Percentiles rank a stretch among this genome's conserved stretches.
phyloP scores from a whole-genome alignment of 2,797 vertebrate species.

The Coregonus ussuriensis region DNA sequence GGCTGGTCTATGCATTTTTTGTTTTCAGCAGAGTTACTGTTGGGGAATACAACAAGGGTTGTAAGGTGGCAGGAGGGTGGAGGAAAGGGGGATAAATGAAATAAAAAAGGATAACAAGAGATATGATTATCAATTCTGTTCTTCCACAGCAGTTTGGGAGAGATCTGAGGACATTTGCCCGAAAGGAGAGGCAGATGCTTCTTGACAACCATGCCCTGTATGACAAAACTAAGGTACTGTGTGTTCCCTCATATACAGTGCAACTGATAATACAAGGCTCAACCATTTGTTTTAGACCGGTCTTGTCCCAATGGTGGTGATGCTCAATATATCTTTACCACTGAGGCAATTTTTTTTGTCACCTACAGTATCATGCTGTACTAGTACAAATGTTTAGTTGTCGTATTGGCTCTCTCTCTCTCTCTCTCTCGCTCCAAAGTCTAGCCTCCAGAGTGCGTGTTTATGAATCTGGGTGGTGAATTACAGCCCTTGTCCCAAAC shows the following conservation, averaged over 20 bases:
- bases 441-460: constrained; percentile 23
- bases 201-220: constrained; percentile 92
- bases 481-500: constrained; percentile 39
- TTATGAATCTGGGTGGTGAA: constrained; percentile 40
- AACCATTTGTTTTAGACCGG: neutral
- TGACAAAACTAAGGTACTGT: constrained; percentile 88
- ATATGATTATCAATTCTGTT: constrained; percentile 44
- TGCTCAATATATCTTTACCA: neutral
- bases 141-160: constrained; percentile 89
- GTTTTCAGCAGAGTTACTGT: neutral
- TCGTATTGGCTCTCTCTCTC: neutral
- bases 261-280: neutral
- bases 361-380: too few relatives aligned
- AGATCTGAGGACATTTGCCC: constrained; percentile 88
- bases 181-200: constrained; percentile 82
- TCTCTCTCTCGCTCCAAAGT: neutral
- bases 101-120: constrained; percentile 6
- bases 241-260: neutral
- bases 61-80: neutral
- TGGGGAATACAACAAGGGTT: neutral
- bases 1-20: too few relatives aligned
- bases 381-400: too few relatives aligned
- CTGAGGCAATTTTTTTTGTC: too few relatives aligned
- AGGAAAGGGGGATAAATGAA: constrained; percentile 21
- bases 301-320: neutral